Conservation (phyloP, 2,888 invertebrate genomes). For the Euplagia quadripunctaria region DNA sequence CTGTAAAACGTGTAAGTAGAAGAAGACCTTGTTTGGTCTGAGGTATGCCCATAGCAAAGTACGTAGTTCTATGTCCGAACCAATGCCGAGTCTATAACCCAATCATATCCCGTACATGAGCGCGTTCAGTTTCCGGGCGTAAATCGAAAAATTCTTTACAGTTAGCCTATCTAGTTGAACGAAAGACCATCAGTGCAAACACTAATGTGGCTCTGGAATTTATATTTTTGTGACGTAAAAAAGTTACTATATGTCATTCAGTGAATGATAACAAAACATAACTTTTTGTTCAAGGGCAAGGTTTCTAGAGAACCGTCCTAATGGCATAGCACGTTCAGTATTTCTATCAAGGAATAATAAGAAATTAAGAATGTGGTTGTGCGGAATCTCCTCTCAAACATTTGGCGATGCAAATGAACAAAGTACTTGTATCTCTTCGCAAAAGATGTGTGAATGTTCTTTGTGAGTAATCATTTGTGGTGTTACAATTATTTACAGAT, state of each 20-base stretch:
- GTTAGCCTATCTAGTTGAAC: background rate
- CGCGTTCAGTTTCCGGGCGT: conserved; percentile 11
- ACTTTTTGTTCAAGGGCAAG: background rate
- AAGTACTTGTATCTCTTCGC: background rate
- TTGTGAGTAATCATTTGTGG: background rate
- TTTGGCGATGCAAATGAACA: too few relatives aligned
- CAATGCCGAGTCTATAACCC: background rate
- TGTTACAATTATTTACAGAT: background rate
- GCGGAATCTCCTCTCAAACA: too few relatives aligned
- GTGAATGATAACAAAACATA: background rate
- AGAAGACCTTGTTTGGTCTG: background rate
- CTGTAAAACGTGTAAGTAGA: too few relatives aligned
- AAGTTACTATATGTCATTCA: background rate
- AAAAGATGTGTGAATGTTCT: too few relatives aligned
- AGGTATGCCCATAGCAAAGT: background rate
- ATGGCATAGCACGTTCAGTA: too few relatives aligned
- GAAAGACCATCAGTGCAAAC: background rate
- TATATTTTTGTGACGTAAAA: background rate
- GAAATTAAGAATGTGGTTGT: too few relatives aligned
- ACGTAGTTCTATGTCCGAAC: background rate
- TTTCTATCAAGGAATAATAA: too few relatives aligned
- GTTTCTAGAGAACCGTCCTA: too few relatives aligned
- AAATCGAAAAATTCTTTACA: conserved; percentile 10
- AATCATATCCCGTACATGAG: conserved; percentile 2
- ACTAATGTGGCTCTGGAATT: background rate